A percentile compares a stretch with the other conserved stretches of the same genome.
These are phyloP conservation scores for Apodemus agrarius DNA, from an alignment of 2,797 vertebrate genomes.

Conservation along the genomic window DNA sequence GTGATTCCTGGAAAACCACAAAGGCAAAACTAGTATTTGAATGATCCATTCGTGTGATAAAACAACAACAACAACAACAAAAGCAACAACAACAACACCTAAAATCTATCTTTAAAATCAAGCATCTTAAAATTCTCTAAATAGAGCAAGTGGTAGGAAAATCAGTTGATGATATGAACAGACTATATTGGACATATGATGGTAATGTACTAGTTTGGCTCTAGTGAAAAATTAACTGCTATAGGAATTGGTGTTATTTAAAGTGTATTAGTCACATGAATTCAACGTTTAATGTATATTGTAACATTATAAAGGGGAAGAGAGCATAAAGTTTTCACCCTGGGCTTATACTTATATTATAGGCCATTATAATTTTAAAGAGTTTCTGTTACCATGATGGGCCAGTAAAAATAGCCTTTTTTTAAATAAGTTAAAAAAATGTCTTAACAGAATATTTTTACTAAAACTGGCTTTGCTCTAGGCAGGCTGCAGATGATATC, in stretches of 20 bases:
- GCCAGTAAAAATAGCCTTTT: slow-evolving; percentile 9
- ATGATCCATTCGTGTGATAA: background rate
- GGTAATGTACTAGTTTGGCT: background rate
- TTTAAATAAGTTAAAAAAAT: background rate
- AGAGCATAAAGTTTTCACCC: background rate
- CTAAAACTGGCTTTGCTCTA: slow-evolving; percentile 22
- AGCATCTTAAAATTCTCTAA: slow-evolving; percentile 41
- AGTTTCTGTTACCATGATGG: slow-evolving; percentile 38
- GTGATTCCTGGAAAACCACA: background rate
- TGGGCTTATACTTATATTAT: slow-evolving; percentile 38
- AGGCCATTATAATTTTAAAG: slow-evolving; percentile 7
- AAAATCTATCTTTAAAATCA: slow-evolving; percentile 51
- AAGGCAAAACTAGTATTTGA: slow-evolving; percentile 8
- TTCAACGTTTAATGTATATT: slow-evolving; percentile 37
- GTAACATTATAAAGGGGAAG: background rate
- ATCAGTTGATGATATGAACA: background rate
- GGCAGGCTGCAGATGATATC: slow-evolving; percentile 32
- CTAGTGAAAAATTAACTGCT: slow-evolving; percentile 16
- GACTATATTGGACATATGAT: background rate
- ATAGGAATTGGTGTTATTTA: slow-evolving; percentile 49
- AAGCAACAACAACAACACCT: background rate
- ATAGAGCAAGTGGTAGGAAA: background rate
- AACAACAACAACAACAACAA: background rate
- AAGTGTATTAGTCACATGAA: slow-evolving; percentile 5
- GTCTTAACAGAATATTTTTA: background rate